Evolutionary conservation across 1,140 invertebrate species (phyloP).

Genomic region (Solenopsis invicta): DNA sequence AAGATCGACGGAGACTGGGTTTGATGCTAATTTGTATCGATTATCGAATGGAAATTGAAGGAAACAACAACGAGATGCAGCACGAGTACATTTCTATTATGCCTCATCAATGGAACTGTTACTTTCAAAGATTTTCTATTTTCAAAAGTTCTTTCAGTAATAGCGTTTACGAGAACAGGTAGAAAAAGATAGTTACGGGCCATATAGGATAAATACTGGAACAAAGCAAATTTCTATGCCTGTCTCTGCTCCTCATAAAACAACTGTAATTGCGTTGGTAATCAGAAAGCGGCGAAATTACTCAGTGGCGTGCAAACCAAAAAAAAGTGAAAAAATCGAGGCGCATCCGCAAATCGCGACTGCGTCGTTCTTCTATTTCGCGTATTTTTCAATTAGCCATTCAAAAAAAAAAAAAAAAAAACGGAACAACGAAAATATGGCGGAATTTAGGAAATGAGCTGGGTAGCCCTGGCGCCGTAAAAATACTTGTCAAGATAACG

Average conservation of each 20-base stretch:
- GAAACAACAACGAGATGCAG: neutral
- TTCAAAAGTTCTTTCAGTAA: constrained; percentile 1
- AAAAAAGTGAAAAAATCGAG: constrained; percentile 7
- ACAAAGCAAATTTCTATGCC: neutral
- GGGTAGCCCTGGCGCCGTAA: constrained; percentile 65
- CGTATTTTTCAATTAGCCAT: neutral
- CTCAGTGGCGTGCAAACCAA: neutral
- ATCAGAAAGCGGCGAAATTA: constrained; percentile 14
- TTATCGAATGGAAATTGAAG: neutral
- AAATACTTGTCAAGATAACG: constrained; percentile 60
- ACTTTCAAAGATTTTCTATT: neutral
- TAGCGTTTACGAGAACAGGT: neutral
- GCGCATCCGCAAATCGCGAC: neutral
- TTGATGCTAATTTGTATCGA: neutral
- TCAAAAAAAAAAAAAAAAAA: no score
- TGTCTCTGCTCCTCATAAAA: constrained; percentile 9
- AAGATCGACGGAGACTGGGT: neutral
- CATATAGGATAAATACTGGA: neutral
- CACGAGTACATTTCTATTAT: neutral
- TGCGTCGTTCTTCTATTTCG: constrained; percentile 2
- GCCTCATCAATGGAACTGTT: neutral
- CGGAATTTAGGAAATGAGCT: constrained; percentile 46
- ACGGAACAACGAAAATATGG: neutral
- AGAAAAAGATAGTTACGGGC: neutral
- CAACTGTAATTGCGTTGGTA: constrained; percentile 3